Evolutionary conservation across 2,888 invertebrate species (phyloP).

Genomic region (Siphonodentalium dalli): DNA sequence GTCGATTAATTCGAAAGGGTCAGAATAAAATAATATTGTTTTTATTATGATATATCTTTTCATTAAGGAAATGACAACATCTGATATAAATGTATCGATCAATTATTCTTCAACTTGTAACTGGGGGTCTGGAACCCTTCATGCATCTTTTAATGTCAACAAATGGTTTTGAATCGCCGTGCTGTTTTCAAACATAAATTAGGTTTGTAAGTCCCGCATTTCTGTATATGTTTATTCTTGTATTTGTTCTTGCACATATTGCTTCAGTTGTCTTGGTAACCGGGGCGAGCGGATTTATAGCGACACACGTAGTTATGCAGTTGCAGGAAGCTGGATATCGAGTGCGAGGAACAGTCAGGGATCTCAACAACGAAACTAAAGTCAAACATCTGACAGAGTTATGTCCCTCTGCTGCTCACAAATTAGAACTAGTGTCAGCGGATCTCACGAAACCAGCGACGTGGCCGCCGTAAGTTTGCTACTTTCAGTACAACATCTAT

Average conservation of each 20-base stretch:
- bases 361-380: constrained; percentile 53
- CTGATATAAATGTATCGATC: too few relatives aligned
- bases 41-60: too few relatives aligned
- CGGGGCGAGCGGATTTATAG: constrained; percentile 68
- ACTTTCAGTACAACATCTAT: background rate
- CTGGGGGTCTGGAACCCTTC: too few relatives aligned
- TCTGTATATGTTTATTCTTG: background rate
- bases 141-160: too few relatives aligned
- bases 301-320: constrained; percentile 65
- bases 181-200: too few relatives aligned
- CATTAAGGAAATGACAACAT: too few relatives aligned
- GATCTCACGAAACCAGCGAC: constrained; percentile 61
- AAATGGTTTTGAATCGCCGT: too few relatives aligned
- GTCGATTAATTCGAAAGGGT: too few relatives aligned
- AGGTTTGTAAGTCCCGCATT: too few relatives aligned
- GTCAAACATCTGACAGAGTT: constrained; percentile 47
- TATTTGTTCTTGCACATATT: background rate
- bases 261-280: constrained; percentile 65
- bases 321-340: constrained; percentile 64
- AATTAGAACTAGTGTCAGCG: constrained; percentile 66
- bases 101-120: too few relatives aligned
- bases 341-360: constrained; percentile 67
- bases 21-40: too few relatives aligned
- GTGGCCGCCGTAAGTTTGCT: constrained; percentile 26
- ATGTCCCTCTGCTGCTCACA: constrained; percentile 55